Percentiles rank a stretch among this genome's conserved stretches.
Evolutionary conservation across 2,797 vertebrate species (phyloP).

Genomic region (Propithecus perrieri): DNA sequence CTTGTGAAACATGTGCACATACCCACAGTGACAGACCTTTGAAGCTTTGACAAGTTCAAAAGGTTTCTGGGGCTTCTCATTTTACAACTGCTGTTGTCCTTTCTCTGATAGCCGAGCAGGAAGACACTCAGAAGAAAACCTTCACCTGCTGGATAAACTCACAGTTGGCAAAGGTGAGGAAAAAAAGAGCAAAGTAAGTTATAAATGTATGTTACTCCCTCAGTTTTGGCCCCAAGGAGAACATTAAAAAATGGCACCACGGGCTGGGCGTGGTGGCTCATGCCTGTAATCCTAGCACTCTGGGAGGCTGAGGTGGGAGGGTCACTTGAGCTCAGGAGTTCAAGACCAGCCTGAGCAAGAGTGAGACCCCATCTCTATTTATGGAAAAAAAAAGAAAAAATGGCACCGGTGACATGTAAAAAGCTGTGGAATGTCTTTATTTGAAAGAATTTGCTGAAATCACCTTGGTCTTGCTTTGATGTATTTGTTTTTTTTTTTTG

Average conservation of each 20-base stretch:
- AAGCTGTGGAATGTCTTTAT: background rate
- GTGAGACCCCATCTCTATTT: too few species aligned
- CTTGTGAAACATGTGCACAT: background rate
- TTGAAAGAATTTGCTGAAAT: background rate
- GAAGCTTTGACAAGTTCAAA: background rate
- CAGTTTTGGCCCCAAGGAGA: background rate
- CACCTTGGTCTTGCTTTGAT: background rate
- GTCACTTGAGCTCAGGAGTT: too few species aligned
- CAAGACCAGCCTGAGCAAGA: too few species aligned
- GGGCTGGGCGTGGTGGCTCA: too few species aligned
- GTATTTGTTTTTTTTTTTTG: background rate
- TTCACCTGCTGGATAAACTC: conserved; percentile 99
- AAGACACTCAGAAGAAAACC: conserved; percentile 96
- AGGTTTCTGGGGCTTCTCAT: background rate
- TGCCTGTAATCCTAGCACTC: too few species aligned
- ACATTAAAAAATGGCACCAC: background rate
- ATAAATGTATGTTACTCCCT: background rate
- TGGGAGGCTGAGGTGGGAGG: too few species aligned
- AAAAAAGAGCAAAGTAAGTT: background rate
- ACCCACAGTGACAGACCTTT: background rate
- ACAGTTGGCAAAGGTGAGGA: conserved; percentile 93
- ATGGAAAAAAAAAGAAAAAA: background rate
- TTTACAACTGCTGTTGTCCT: background rate
- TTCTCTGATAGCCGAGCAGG: conserved; percentile 90
- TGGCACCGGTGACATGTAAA: background rate